Percentiles rank a stretch among this genome's conserved stretches.
phyloP scores from a whole-genome alignment of 2,113 vertebrate species.

The Vanacampus margaritifer region DNA sequence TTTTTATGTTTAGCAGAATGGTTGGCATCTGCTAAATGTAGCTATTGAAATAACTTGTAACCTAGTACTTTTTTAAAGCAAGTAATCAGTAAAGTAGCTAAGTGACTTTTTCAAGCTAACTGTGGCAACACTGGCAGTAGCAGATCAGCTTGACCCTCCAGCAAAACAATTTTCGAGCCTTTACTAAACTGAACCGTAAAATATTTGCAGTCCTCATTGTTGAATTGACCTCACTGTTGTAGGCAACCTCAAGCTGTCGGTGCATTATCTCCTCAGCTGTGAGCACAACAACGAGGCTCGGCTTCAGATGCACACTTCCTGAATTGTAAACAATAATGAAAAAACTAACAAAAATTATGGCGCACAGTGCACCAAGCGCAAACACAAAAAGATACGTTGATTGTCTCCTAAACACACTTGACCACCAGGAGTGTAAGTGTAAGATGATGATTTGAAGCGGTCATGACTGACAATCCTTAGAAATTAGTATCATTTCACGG shows the following conservation, averaged over 20 bases:
- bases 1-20: too few relatives aligned
- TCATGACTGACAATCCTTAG: neutral
- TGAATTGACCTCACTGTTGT: conserved; percentile 42
- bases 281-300: conserved; percentile 23
- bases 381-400: neutral
- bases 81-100: too few relatives aligned
- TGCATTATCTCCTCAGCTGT: conserved; percentile 36
- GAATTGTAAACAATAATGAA: neutral
- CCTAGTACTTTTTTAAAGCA: too few relatives aligned
- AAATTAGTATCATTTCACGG: neutral
- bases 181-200: conserved; percentile 46
- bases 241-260: conserved; percentile 34
- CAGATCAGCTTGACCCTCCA: conserved; percentile 36
- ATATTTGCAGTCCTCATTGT: conserved; percentile 46
- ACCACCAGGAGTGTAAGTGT: neutral
- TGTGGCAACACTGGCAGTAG: neutral
- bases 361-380: neutral
- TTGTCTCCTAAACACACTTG: neutral
- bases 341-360: neutral
- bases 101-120: too few relatives aligned
- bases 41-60: too few relatives aligned
- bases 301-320: conserved; percentile 3
- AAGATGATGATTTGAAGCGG: neutral
- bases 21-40: too few relatives aligned
- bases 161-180: conserved; percentile 14